These are phyloP conservation scores for Struthio camelus DNA, from an alignment of 2,113 vertebrate species.

Conservation along the genomic window DNA sequence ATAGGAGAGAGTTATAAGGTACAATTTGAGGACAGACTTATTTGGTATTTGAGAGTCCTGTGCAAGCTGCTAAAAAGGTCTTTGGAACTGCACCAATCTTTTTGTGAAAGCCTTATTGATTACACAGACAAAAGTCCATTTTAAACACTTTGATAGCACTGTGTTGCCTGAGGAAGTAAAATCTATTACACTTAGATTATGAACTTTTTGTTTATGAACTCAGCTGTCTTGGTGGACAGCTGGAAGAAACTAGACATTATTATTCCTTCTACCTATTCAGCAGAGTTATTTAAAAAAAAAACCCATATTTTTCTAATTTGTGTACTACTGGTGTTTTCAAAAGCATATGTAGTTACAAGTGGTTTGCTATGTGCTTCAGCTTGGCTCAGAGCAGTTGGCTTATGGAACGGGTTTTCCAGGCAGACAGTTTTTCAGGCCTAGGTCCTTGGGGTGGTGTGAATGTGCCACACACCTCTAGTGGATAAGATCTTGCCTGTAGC, in stretches of 20 bases:
- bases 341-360: not conserved
- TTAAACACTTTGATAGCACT: constrained; percentile 49
- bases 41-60: constrained; percentile 1
- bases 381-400: not conserved
- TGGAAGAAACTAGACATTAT: constrained; percentile 14
- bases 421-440: not conserved
- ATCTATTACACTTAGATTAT: constrained; percentile 59
- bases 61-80: not conserved
- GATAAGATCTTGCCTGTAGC: not conserved
- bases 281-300: constrained; percentile 35
- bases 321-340: not conserved
- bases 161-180: constrained; percentile 55
- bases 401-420: not conserved
- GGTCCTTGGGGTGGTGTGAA: not conserved
- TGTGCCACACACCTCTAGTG: not conserved
- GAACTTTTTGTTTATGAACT: constrained; percentile 64
- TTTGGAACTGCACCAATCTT: constrained; percentile 44
- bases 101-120: constrained; percentile 56
- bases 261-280: constrained; percentile 26
- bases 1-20: not conserved
- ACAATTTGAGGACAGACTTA: not conserved
- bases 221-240: constrained; percentile 14
- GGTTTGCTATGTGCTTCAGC: not conserved
- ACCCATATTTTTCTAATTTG: not conserved
- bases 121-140: constrained; percentile 55